These are phyloP conservation scores for Azemiops feae DNA, from an alignment of 2,113 vertebrate species.

Conservation along the genomic window DNA sequence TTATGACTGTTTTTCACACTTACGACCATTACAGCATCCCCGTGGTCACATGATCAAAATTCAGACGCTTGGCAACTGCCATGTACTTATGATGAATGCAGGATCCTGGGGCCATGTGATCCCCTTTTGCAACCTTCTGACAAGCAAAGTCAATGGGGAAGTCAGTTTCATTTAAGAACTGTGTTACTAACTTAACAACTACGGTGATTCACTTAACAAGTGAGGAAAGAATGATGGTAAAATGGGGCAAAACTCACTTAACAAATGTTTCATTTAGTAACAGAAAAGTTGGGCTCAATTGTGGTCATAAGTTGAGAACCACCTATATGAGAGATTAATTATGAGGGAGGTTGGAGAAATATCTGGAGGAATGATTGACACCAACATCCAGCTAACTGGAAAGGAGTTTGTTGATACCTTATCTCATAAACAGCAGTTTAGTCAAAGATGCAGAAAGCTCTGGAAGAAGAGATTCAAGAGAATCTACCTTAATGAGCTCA, in stretches of 20 bases:
- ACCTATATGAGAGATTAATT: background rate
- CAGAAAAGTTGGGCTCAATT: background rate
- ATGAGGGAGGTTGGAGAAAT: background rate
- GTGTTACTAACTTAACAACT: too few species aligned
- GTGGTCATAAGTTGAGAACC: background rate
- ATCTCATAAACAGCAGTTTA: background rate
- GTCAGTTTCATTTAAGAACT: background rate
- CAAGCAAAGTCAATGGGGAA: background rate
- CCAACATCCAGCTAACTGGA: background rate
- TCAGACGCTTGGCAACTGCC: background rate
- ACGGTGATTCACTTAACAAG: background rate
- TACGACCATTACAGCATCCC: background rate
- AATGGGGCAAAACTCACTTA: background rate
- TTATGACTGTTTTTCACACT: background rate
- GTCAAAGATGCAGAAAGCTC: background rate
- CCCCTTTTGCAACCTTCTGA: background rate
- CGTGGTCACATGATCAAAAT: background rate
- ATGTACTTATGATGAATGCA: background rate
- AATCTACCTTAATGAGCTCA: background rate
- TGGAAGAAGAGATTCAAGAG: background rate
- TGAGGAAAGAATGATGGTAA: background rate
- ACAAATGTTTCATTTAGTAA: background rate
- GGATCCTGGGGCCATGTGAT: background rate
- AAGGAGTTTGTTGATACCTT: background rate
- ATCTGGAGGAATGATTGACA: background rate